Percentiles rank a stretch among this genome's conserved stretches.
Conservation (phyloP, 2,888 invertebrate genomes). For the Nineta flava region DNA sequence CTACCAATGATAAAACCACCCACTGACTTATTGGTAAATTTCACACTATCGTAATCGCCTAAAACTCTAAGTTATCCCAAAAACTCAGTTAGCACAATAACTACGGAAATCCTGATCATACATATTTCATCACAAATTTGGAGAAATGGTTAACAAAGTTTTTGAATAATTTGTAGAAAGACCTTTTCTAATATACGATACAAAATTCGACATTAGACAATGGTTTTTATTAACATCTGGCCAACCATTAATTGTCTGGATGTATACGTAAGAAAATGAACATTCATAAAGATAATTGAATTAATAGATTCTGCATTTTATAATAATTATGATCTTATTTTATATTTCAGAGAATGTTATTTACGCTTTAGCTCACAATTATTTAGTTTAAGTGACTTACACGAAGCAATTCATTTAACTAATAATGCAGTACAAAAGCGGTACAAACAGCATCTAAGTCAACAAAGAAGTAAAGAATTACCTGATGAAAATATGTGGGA, state of each 20-base stretch:
- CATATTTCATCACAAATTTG: too few relatives aligned
- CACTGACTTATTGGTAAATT: too few relatives aligned
- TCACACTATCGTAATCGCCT: too few relatives aligned
- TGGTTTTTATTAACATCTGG: slow-evolving; percentile 89
- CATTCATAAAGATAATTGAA: background rate
- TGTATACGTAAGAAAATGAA: slow-evolving; percentile 60
- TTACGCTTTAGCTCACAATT: slow-evolving; percentile 82
- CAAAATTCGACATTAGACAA: slow-evolving; percentile 90
- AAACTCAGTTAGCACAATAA: too few relatives aligned
- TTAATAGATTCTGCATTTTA: background rate
- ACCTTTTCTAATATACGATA: slow-evolving; percentile 73
- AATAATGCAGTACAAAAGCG: slow-evolving; percentile 88
- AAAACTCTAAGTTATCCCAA: too few relatives aligned
- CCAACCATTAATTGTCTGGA: slow-evolving; percentile 81
- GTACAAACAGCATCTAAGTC: slow-evolving; percentile 48
- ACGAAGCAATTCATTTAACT: slow-evolving; percentile 83
- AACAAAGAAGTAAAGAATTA: slow-evolving; percentile 53
- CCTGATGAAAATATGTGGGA: slow-evolving; percentile 96
- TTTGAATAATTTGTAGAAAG: slow-evolving; percentile 46
- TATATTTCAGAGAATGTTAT: slow-evolving; percentile 61
- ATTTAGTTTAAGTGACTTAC: slow-evolving; percentile 72
- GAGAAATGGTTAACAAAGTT: too few relatives aligned
- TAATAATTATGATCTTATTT: background rate
- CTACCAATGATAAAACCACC: too few relatives aligned
- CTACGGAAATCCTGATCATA: too few relatives aligned